These are phyloP conservation scores for Ariopsis seemanni DNA, from an alignment of 2,113 vertebrate species.

Conservation along the genomic window DNA sequence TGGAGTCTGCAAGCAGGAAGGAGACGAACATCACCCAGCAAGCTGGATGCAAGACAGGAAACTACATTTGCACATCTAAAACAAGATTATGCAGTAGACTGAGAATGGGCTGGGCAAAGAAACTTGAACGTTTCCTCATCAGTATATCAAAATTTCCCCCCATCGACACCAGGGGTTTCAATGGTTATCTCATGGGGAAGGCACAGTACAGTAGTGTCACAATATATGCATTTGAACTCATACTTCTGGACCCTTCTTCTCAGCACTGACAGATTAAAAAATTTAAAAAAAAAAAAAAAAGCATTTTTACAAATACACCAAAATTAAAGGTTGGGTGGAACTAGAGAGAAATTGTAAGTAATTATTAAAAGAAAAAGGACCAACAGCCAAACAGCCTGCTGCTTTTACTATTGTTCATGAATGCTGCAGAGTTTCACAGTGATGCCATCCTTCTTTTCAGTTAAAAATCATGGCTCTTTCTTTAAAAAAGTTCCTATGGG, in stretches of 20 bases:
- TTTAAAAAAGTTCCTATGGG: conserved; percentile 50
- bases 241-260: background rate
- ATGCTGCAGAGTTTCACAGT: conserved; percentile 76
- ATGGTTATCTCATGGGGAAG: conserved; percentile 42
- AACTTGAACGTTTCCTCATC: conserved; percentile 63
- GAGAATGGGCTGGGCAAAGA: conserved; percentile 57
- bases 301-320: conserved; percentile 50
- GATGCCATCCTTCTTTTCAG: conserved; percentile 60
- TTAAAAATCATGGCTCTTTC: conserved; percentile 51
- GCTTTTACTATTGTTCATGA: conserved; percentile 54
- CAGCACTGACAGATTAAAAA: background rate
- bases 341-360: conserved; percentile 39
- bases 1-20: conserved; percentile 76
- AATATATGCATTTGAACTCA: conserved; percentile 14
- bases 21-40: conserved; percentile 56
- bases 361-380: conserved; percentile 38
- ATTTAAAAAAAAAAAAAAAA: background rate
- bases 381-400: conserved; percentile 52
- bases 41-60: conserved; percentile 49
- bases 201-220: conserved; percentile 49
- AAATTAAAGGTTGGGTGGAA: conserved; percentile 43
- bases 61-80: conserved; percentile 62
- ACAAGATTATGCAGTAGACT: conserved; percentile 53
- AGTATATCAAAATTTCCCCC: conserved; percentile 30
- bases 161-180: conserved; percentile 57